Conservation (phyloP, 2,113 vertebrate genomes). For the Phycodurus eques region DNA sequence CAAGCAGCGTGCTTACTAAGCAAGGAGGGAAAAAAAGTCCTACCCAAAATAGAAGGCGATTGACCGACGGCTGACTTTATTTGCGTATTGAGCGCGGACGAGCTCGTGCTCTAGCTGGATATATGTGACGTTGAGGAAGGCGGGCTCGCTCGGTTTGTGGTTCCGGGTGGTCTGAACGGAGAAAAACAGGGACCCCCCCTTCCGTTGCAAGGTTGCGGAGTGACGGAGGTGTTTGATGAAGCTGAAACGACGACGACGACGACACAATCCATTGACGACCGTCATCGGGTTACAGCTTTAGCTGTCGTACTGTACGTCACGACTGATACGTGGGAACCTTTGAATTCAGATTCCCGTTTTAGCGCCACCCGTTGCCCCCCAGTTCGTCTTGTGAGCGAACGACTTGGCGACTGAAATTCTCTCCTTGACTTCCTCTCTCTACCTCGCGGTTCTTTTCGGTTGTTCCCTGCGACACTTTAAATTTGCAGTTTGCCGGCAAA, state of each 20-base stretch:
- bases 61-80: too few species aligned
- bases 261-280: background rate
- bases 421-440: background rate
- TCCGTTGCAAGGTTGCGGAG: accelerated
- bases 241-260: background rate
- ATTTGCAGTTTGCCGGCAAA: background rate
- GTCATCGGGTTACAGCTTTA: background rate
- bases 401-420: background rate
- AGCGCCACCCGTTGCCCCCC: too few species aligned
- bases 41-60: conserved; percentile 56
- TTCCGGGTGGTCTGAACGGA: background rate
- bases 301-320: too few species aligned
- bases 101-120: conserved; percentile 29
- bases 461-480: background rate
- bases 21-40: background rate
- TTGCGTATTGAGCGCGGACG: too few species aligned
- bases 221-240: background rate
- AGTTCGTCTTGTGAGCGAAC: background rate
- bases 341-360: too few species aligned
- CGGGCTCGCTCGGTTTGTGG: accelerated
- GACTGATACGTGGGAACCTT: too few species aligned
- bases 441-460: background rate
- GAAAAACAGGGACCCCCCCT: background rate
- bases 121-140: accelerated
- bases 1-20: background rate